Percentiles rank a stretch among this genome's conserved stretches.
Evolutionary conservation across 1,140 invertebrate species (phyloP).

Genomic region (Steinernema feltiae): DNA sequence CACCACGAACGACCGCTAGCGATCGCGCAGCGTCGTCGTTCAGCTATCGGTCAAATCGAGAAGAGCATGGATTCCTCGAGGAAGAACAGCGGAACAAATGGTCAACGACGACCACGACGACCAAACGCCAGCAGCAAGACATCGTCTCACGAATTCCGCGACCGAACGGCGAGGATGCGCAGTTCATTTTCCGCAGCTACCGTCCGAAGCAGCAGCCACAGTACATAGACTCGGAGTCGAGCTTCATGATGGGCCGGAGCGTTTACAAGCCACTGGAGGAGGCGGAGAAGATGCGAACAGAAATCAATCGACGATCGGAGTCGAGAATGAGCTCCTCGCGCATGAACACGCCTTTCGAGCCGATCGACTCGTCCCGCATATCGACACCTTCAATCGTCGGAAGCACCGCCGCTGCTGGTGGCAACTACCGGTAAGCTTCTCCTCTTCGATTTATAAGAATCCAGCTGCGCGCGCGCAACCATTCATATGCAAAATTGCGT

Average conservation of each 20-base stretch:
- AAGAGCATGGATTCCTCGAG: constrained; percentile 18
- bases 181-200: constrained; percentile 30
- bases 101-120: constrained; percentile 26
- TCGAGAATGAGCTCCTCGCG: constrained; percentile 13
- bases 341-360: constrained; percentile 17
- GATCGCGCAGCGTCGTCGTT: neutral
- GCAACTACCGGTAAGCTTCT: constrained; percentile 19
- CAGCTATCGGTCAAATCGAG: neutral
- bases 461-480: neutral
- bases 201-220: neutral
- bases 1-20: neutral
- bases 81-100: constrained; percentile 17
- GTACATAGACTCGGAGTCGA: constrained; percentile 12
- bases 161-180: constrained; percentile 29
- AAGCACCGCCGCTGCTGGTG: too few species aligned
- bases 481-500: constrained; percentile 1
- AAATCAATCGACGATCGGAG: constrained; percentile 21
- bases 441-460: neutral
- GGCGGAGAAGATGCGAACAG: constrained; percentile 28
- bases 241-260: constrained; percentile 32
- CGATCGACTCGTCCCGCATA: neutral
- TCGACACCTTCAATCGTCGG: neutral
- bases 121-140: constrained; percentile 23
- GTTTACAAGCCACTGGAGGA: constrained; percentile 32
- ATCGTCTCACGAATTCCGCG: constrained; percentile 26